A percentile compares a stretch with the other conserved stretches of the same genome.
Evolutionary conservation across 2,797 vertebrate genomes (phyloP).

Genomic region (Vireo griseus): DNA sequence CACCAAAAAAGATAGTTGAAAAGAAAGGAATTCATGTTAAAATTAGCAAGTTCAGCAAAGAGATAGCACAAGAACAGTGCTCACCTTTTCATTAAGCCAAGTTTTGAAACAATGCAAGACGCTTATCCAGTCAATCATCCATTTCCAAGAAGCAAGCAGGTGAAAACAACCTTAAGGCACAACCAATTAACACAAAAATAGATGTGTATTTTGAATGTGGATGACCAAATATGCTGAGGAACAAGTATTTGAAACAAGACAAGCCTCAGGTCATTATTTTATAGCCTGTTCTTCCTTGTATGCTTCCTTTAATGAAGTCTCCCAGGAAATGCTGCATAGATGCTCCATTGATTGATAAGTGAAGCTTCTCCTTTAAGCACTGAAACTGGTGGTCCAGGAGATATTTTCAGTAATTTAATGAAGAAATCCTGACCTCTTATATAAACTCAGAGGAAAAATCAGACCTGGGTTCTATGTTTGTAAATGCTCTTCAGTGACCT

Average conservation of each 20-base stretch:
- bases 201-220: background rate
- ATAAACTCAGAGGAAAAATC: background rate
- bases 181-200: background rate
- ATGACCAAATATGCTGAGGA: background rate
- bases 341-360: background rate
- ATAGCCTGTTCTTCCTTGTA: background rate
- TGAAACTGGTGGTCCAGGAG: background rate
- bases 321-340: background rate
- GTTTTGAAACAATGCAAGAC: background rate
- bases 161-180: background rate
- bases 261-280: background rate
- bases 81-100: background rate
- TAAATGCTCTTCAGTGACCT: background rate
- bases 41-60: background rate
- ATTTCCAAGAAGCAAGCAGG: background rate
- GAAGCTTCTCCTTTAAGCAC: background rate
- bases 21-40: background rate
- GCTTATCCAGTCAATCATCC: background rate
- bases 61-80: background rate
- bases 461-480: background rate
- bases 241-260: background rate
- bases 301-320: background rate
- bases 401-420: background rate
- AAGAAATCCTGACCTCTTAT: background rate
- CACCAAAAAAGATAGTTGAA: background rate